phyloP scores from a whole-genome alignment of 2,797 vertebrate species.

The Apodemus agrarius region DNA sequence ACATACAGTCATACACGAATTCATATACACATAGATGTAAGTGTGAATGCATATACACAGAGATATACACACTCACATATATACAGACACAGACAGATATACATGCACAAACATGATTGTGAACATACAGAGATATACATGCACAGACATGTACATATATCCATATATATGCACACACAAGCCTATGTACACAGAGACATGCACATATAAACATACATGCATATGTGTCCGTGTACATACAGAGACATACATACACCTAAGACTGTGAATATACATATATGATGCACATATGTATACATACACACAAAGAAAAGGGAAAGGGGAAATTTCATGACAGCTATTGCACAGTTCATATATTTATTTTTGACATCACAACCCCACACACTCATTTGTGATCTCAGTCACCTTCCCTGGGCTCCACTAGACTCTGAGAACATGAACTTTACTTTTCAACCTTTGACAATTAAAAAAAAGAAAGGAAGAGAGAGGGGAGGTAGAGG shows the following conservation, averaged over 20 bases:
- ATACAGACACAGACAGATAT: background rate
- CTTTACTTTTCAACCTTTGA: background rate
- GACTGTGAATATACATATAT: background rate
- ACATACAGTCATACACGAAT: background rate
- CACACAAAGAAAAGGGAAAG: background rate
- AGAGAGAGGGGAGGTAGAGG: no score
- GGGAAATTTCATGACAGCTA: conserved; percentile 17
- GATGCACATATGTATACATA: background rate
- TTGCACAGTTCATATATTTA: conserved; percentile 1
- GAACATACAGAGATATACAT: background rate
- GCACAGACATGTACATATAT: background rate
- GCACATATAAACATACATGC: background rate
- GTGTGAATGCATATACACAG: background rate
- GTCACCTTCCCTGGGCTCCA: background rate
- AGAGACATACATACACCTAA: background rate
- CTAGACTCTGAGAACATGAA: background rate
- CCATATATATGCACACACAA: background rate
- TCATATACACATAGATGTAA: background rate
- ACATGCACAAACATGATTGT: background rate
- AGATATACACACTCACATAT: background rate
- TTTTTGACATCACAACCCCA: background rate
- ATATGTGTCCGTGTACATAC: background rate
- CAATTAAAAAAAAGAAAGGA: background rate
- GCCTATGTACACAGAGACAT: background rate
- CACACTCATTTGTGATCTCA: conserved; percentile 32